These are phyloP conservation scores for Megalops cyprinoides DNA, from an alignment of 2,797 vertebrate genomes.

Conservation along the genomic window DNA sequence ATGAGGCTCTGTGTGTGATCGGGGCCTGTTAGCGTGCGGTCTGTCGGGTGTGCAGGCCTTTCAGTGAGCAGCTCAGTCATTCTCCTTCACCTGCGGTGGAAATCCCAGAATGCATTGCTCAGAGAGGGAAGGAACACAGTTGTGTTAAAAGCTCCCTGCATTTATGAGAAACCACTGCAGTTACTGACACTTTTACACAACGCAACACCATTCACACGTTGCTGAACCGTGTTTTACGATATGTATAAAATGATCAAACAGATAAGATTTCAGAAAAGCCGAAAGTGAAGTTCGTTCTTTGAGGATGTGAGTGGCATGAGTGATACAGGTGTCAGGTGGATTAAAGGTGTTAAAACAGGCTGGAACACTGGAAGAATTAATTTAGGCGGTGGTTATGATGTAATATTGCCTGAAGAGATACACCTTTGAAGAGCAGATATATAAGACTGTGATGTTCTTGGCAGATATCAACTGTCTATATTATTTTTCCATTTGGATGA, in stretches of 20 bases:
- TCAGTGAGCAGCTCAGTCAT: too few species aligned
- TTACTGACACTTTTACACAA: too few species aligned
- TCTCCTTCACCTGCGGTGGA: too few species aligned
- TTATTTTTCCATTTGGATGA: not conserved
- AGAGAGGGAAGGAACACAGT: too few species aligned
- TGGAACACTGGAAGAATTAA: not conserved
- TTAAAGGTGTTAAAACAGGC: not conserved
- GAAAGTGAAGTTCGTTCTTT: not conserved
- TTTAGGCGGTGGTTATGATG: not conserved
- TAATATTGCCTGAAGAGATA: not conserved
- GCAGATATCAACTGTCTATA: not conserved
- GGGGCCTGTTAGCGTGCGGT: not conserved
- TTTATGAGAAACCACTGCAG: too few species aligned
- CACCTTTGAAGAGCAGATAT: not conserved
- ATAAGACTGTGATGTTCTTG: not conserved
- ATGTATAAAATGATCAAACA: not conserved
- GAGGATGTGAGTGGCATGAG: not conserved
- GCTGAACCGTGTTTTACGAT: too few species aligned
- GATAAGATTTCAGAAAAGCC: not conserved
- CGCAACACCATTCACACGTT: too few species aligned
- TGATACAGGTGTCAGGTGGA: not conserved
- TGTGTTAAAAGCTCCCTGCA: too few species aligned
- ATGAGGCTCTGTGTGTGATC: too few species aligned
- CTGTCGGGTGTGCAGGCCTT: not conserved
- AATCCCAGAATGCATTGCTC: too few species aligned